Evolutionary conservation across 2,797 vertebrate genomes (phyloP).

Genomic region (Podarcis lilfordi): DNA sequence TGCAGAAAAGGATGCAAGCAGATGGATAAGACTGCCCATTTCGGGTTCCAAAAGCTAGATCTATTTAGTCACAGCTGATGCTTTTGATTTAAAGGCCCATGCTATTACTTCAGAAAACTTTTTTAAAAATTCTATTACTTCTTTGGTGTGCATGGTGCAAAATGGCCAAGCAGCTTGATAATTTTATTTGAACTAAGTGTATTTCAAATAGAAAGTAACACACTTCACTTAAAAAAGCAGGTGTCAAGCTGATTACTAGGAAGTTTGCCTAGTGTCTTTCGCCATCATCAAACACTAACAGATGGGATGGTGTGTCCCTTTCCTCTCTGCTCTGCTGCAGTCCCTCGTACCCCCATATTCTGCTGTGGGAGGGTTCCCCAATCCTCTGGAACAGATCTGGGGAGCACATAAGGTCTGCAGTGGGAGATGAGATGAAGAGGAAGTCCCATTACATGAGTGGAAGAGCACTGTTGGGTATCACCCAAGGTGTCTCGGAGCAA

Average conservation of each 20-base stretch:
- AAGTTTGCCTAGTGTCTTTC: neutral
- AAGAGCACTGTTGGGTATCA: neutral
- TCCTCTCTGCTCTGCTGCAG: no score
- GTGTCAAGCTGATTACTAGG: neutral
- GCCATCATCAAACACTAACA: no score
- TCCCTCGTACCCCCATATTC: no score
- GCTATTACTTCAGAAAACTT: neutral
- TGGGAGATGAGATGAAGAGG: no score
- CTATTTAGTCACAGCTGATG: neutral
- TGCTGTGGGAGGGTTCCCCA: no score
- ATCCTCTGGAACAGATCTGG: no score
- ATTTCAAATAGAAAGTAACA: neutral
- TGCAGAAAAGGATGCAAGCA: neutral
- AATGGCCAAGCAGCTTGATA: neutral
- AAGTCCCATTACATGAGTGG: no score
- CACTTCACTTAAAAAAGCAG: neutral
- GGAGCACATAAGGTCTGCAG: no score
- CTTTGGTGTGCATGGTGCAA: neutral
- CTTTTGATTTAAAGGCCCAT: neutral
- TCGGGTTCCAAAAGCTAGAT: fast-evolving
- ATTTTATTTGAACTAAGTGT: no score
- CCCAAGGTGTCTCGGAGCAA: neutral
- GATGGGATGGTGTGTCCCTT: no score
- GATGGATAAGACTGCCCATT: neutral
- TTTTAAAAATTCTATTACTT: neutral